Base-by-base conservation (phyloP, 2,113 vertebrate species). In the Corythaixoides concolor region DNA sequence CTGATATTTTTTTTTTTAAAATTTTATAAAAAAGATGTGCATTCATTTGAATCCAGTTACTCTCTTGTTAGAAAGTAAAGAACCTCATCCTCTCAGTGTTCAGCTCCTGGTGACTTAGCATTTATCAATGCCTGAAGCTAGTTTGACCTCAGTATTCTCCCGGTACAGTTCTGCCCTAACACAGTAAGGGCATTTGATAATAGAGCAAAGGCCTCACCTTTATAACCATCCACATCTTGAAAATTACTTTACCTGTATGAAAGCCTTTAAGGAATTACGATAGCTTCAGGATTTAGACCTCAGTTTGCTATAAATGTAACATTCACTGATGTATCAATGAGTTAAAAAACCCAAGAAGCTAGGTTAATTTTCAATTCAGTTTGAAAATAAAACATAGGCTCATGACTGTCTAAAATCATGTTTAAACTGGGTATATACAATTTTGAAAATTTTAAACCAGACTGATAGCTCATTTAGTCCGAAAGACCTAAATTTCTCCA, bases 51-150 rank as follows among this genome's bases (percentile, higher is more conserved):
- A 93, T 92, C 47, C 8, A n/a, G n/a, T 60, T 93, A 56, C 56
- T 95, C 73, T 91, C 86, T 81, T 88, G 28, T 83, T 74, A 74
- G 52, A 88, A 66, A 73, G 86, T 56, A 88, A 94, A 89, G 89
- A 90, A 96, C 43, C 43, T 63, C 24, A 63, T 91, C 88, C 59
- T 80, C 41, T 26, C 52, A 62, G 52, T 58, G 55, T 91, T 96
- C 77, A 30, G 43, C 76, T 75, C 45, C 90, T 93, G 87, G 91
- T 91, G 95, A 92, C 75, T 96, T 97, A 76, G 92, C 92, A 97
- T 92, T 96, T 94, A 74, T 76, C 84, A 82, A 55, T 85, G 95
- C 93, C 94, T 89, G 88, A 74, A 93, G 91, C 80, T 91, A 83
- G 37, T 67, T 5, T 58, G 89, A 91, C 96, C 74, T 67, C 89